These are phyloP conservation scores for Conops quadrifasciatus DNA, from an alignment of 2,888 invertebrate genomes.

Conservation along the genomic window DNA sequence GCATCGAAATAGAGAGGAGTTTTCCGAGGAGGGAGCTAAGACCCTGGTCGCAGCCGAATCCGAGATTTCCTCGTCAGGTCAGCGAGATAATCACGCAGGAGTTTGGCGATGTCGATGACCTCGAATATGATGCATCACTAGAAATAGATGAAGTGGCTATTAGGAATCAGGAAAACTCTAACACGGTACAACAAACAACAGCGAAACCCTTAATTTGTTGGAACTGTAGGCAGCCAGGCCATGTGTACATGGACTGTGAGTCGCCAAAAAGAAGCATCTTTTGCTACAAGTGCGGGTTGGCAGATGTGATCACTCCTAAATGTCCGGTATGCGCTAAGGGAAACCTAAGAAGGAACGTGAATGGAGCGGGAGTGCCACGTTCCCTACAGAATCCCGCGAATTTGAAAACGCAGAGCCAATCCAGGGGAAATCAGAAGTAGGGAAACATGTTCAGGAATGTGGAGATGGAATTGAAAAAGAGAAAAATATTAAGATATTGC, in stretches of 20 bases:
- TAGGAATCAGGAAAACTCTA: background rate
- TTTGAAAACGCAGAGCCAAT: background rate
- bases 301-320: constrained; percentile 5
- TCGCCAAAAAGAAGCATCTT: background rate
- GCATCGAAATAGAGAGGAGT: constrained; percentile 21
- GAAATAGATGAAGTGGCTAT: background rate
- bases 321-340: background rate
- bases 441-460: background rate
- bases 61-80: background rate
- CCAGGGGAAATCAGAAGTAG: background rate
- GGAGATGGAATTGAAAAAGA: background rate
- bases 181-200: background rate
- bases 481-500: background rate
- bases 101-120: background rate
- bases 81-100: background rate
- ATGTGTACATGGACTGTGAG: background rate
- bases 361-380: background rate
- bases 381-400: background rate
- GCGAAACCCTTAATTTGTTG: background rate
- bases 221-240: constrained; percentile 1
- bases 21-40: background rate
- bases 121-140: background rate
- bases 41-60: background rate
- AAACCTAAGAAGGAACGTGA: background rate
- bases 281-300: background rate